Base-by-base conservation (phyloP, 2,888 invertebrate species). In the Harpalus rufipes region DNA sequence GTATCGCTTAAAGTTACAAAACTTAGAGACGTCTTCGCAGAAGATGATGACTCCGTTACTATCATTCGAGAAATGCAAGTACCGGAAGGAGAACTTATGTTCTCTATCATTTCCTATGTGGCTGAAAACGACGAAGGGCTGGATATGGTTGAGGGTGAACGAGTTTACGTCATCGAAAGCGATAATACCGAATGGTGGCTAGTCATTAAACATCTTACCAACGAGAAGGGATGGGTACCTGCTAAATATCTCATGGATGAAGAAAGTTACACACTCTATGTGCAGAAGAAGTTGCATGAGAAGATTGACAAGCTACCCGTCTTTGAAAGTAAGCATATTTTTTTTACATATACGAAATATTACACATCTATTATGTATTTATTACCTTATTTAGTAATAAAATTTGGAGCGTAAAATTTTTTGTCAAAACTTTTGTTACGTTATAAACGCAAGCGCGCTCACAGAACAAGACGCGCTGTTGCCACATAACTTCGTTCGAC, bases 211-310 rank as follows among this genome's bases (percentile, higher is more conserved):
- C 95, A 96, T 90, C 92, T 97, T 32, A 97, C 97, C 0, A 96
- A 97, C 90, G 97, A 98, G 91, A 96, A 96, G 88, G 98, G 98
- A 85, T 97, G 97, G 96, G 97, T 97, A n/a, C 97, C 97, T 14
- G 96, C 97, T 0, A 96, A 96, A 89, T 96, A 96, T 89, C 92
- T 98, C 3, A 95, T 97, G 93, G 96, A 96, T 88, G 96, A 96
- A 90, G 92, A 92, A 2, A 95, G 95, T 87, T 98, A 97, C 89
- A 95, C 95, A 0, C 91, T 95, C 65, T 97, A 97, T 88, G 93
- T 98, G 8, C 96, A 97, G 89, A 96, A 95, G 91, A 97, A 97
- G 91, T 92, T 98, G 0, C 95, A 97, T 88, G 97, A 97, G 90
- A 97, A 97, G 90, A 97, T 98, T 88, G 96, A 97, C 88, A 97